Evolutionary conservation across 1,140 invertebrate species (phyloP).

Genomic region (Aphis craccivora): DNA sequence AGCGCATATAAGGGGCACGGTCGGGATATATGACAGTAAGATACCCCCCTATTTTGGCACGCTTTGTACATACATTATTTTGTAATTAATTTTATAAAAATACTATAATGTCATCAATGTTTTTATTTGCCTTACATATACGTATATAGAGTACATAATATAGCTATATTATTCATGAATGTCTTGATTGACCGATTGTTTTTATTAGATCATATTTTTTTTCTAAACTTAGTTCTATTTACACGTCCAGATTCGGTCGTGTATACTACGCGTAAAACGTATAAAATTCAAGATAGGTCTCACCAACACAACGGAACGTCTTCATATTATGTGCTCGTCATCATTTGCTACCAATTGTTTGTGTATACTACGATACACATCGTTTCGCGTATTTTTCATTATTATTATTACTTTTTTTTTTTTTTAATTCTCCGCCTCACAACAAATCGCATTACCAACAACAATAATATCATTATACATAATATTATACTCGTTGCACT

Average conservation of each 20-base stretch:
- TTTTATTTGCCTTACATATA: no score
- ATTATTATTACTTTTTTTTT: not conserved
- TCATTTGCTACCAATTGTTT: not conserved
- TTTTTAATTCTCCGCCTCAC: not conserved
- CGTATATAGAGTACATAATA: no score
- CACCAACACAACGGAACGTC: not conserved
- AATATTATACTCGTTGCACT: not conserved
- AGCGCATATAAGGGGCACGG: not conserved
- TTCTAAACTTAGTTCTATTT: not conserved
- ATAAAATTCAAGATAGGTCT: not conserved
- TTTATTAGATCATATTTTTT: not conserved
- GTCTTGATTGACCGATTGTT: not conserved
- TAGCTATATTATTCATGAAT: not conserved
- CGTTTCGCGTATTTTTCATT: not conserved
- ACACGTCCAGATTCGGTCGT: not conserved
- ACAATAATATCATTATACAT: constrained; percentile 12
- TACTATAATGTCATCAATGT: not conserved
- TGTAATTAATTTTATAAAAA: not conserved
- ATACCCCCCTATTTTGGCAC: not conserved
- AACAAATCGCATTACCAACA: constrained; percentile 1
- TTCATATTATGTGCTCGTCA: not conserved
- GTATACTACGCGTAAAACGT: not conserved
- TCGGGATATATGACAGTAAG: not conserved
- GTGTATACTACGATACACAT: not conserved
- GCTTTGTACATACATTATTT: not conserved